Conservation (phyloP, 2,113 vertebrate species). For the Psittacara wagleri region DNA sequence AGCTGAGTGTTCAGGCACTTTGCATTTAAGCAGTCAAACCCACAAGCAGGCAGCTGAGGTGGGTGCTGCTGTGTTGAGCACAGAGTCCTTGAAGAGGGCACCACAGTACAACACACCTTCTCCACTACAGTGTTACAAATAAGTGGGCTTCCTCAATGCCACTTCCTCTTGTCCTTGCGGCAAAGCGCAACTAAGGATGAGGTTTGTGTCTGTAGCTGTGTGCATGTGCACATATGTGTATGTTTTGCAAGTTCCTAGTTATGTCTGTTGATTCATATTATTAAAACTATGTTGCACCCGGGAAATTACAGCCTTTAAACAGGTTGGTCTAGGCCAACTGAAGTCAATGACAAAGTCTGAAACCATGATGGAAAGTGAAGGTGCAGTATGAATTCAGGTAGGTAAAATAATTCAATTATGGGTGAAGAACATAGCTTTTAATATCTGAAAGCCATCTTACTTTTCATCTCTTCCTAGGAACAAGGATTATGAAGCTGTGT, state of each 20-base stretch:
- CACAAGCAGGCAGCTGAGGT: not conserved
- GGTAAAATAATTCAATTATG: not conserved
- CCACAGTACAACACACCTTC: not conserved
- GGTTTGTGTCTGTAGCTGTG: not conserved
- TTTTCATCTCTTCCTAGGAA: not conserved
- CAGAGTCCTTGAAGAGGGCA: not conserved
- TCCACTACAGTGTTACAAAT: not conserved
- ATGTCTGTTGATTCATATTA: not conserved
- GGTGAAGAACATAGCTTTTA: not conserved
- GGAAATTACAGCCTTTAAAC: not conserved
- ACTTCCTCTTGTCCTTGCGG: not conserved
- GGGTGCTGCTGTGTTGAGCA: not conserved
- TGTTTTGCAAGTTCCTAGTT: not conserved
- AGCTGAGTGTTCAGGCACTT: not conserved
- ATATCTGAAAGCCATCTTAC: not conserved
- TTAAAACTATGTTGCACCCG: not conserved
- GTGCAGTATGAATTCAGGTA: not conserved
- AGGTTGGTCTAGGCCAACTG: accelerated
- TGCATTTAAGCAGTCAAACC: not conserved
- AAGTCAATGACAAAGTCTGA: not conserved
- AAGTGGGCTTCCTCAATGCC: not conserved
- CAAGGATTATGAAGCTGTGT: not conserved
- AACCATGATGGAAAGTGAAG: not conserved
- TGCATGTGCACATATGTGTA: not conserved
- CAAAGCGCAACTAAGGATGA: not conserved